Evolutionary conservation across 2,888 invertebrate genomes (phyloP).

Genomic region (Hyalella azteca): DNA sequence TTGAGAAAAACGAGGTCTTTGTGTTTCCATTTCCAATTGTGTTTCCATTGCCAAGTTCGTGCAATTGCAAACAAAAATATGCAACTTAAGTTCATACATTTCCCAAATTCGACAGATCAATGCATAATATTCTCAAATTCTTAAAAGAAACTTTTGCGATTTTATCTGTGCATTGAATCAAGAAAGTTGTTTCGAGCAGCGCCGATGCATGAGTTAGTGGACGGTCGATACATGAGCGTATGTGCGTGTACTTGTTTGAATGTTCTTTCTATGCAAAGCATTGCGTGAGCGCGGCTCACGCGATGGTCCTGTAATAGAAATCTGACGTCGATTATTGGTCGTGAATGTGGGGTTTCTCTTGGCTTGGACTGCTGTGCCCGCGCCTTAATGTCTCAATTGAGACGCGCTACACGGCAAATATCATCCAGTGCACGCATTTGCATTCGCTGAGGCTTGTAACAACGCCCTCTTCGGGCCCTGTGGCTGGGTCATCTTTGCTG

Average conservation of each 20-base stretch:
- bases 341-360: neutral
- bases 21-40: too few species aligned
- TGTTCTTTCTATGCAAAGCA: neutral
- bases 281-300: constrained; percentile 14
- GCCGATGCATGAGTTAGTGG: too few species aligned
- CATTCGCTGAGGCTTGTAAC: constrained; percentile 19
- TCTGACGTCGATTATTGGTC: neutral
- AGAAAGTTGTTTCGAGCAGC: too few species aligned
- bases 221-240: too few species aligned
- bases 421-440: constrained; percentile 29
- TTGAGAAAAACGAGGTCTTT: too few species aligned
- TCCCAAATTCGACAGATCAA: too few species aligned
- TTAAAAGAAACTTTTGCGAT: too few species aligned
- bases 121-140: too few species aligned
- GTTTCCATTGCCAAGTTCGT: too few species aligned
- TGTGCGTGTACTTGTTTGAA: neutral
- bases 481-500: neutral
- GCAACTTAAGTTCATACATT: too few species aligned
- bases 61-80: too few species aligned
- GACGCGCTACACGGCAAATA: constrained; percentile 27
- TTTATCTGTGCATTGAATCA: too few species aligned
- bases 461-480: constrained; percentile 4
- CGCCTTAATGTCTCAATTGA: constrained; percentile 32
- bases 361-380: neutral
- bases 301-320: constrained; percentile 33